A percentile compares a stretch with the other conserved stretches of the same genome.
phyloP scores from a whole-genome alignment of 1,140 invertebrate species.

The Hyposmocoma kahamanoa region DNA sequence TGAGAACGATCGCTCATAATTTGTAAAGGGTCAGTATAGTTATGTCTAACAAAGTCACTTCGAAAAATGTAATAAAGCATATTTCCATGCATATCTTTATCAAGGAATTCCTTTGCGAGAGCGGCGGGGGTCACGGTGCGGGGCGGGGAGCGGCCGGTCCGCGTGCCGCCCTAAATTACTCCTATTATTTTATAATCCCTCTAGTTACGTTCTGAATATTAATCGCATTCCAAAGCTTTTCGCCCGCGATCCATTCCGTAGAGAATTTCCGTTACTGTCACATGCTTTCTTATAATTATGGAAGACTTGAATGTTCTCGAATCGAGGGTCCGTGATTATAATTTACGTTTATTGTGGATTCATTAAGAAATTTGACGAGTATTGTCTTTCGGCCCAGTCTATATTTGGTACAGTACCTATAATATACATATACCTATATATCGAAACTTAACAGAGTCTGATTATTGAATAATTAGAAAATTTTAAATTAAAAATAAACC shows the following conservation, averaged over 20 bases:
- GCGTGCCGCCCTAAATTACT: slow-evolving; percentile 66
- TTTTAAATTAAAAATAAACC: too few species aligned
- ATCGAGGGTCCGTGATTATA: too few species aligned
- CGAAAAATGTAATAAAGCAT: slow-evolving; percentile 69
- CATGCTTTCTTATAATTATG: slow-evolving; percentile 41
- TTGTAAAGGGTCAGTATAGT: too few species aligned
- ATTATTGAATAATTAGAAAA: too few species aligned
- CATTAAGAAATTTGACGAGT: too few species aligned
- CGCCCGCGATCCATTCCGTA: slow-evolving; percentile 46
- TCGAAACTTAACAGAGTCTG: too few species aligned
- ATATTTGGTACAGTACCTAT: too few species aligned
- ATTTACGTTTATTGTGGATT: too few species aligned
- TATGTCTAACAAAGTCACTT: slow-evolving; percentile 26
- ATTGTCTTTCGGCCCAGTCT: too few species aligned
- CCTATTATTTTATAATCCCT: slow-evolving; percentile 72
- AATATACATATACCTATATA: too few species aligned
- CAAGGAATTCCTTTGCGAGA: slow-evolving; percentile 45
- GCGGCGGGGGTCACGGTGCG: slow-evolving; percentile 10
- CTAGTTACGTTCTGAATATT: slow-evolving; percentile 71
- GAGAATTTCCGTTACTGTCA: slow-evolving; percentile 52
- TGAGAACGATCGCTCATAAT: too few species aligned
- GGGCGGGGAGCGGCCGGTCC: slow-evolving; percentile 27
- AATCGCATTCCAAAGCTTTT: slow-evolving; percentile 66
- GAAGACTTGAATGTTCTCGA: too few species aligned
- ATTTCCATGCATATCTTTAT: slow-evolving; percentile 68